Evolutionary conservation across 2,888 invertebrate genomes (phyloP).

Genomic region (Pseudococcus longispinus): DNA sequence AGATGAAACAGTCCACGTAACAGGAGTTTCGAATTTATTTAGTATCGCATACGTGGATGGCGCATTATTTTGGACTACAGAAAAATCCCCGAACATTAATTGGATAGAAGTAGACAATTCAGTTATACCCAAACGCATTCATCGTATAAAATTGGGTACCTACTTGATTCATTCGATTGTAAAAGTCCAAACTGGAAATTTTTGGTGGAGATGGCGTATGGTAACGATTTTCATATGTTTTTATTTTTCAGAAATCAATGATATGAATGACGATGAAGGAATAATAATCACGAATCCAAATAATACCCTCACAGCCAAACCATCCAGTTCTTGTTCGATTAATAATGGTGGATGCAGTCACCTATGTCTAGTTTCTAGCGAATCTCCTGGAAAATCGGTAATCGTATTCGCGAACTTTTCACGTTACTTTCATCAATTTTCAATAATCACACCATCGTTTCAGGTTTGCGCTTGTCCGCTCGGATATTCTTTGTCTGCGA

Average conservation of each 20-base stretch:
- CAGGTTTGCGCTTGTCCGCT: constrained; percentile 72
- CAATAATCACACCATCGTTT: background rate
- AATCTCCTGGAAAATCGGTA: constrained; percentile 21
- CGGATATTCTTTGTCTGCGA: constrained; percentile 67
- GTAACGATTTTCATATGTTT: background rate
- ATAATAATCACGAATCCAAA: background rate
- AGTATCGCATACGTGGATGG: background rate
- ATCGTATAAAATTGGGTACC: background rate
- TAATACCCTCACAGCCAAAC: background rate
- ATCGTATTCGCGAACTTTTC: constrained; percentile 54
- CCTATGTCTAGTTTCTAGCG: constrained; percentile 68
- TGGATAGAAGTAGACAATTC: background rate
- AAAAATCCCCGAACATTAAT: background rate
- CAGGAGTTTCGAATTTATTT: background rate
- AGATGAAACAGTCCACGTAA: background rate
- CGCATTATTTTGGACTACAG: constrained; percentile 28
- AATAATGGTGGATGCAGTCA: constrained; percentile 75
- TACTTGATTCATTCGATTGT: background rate
- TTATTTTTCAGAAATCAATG: background rate
- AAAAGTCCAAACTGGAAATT: background rate
- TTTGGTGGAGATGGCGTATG: too few relatives aligned
- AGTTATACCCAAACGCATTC: background rate
- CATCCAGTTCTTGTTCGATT: constrained; percentile 65
- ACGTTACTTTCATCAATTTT: background rate
- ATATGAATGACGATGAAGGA: background rate